Evolutionary conservation across 2,888 invertebrate genomes (phyloP).

Genomic region (Lobophora halterata): DNA sequence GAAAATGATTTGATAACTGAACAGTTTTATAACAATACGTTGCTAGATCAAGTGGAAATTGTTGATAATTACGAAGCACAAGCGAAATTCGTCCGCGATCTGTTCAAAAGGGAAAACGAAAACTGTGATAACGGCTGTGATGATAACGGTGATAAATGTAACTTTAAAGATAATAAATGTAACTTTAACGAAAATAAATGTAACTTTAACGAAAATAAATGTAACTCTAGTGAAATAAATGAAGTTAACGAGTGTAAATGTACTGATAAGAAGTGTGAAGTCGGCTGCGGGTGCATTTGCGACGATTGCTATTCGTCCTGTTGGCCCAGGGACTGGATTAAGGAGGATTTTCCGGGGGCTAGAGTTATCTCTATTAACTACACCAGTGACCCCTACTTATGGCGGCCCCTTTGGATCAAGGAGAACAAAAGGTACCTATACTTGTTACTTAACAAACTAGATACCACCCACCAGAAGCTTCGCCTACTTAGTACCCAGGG

Average conservation of each 20-base stretch:
- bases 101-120: conserved; percentile 50
- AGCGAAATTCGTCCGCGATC: conserved; percentile 61
- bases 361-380: conserved; percentile 91
- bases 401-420: conserved; percentile 88
- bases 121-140: conserved; percentile 20
- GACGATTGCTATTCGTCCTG: conserved; percentile 82
- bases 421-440: conserved; percentile 80
- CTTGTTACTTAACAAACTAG: neutral
- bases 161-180: conserved; percentile 23
- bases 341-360: conserved; percentile 87
- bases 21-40: conserved; percentile 59
- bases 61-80: conserved; percentile 60
- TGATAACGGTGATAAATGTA: conserved; percentile 18
- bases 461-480: too few relatives aligned
- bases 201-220: conserved; percentile 27
- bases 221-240: too few relatives aligned
- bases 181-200: conserved; percentile 25
- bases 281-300: conserved; percentile 67
- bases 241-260: conserved; percentile 41
- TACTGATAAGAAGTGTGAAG: conserved; percentile 43
- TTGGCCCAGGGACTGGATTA: conserved; percentile 94
- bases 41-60: conserved; percentile 48
- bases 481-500: too few relatives aligned
- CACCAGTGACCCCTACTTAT: conserved; percentile 88
- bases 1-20: conserved; percentile 61